Base-by-base conservation (phyloP, 2,797 vertebrate genomes). In the Premnoplex brunnescens region DNA sequence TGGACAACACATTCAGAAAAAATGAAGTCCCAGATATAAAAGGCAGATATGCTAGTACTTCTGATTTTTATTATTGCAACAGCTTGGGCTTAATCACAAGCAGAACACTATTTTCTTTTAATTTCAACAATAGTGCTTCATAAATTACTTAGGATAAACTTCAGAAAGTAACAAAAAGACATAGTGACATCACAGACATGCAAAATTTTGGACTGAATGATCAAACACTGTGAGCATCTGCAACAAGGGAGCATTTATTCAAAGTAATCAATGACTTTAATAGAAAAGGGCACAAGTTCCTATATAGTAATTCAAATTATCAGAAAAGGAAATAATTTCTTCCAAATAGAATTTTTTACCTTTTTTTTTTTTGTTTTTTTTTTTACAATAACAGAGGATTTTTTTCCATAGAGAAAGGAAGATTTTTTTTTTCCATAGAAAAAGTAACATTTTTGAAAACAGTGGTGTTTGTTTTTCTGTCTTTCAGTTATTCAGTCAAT, bases 401-500 rank as follows among this genome's bases (percentile, higher is more conserved):
- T 55, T 58, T 78, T 90, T 48, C 21, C 15, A n/a, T 32, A n/a
- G 1, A 75, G 67, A 15, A 34, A 1, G 10, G 6, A 30, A 5
- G 3, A 8, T 10, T 52, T 59, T 58, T 51, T 58, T 58, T 81
- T 90, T 51, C 21, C 14, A 30, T 36, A 34, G 1, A 75, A 71
- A 95, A 59, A 46, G 12, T 13, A 66, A 60, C 3, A 49, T 67
- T 66, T 82, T 90, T n/a, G 8, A 73, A 81, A 68, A 60, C 49
- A 41, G 41, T 49, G 71, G 4, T 71, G 24, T 23, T 71, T 95
- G 17, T 30, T 95, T 94, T 81, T 81, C 77, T 63, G 19, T 63
- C 63, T 91, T 91, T 93, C 68, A 95, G 43, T 93, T 58, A 44
- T 14, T 92, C 81, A 75, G 52, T 95, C 78, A 94, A 83, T 59